A percentile compares a stretch with the other conserved stretches of the same genome.
Conservation (phyloP, 2,797 vertebrate genomes). For the Valencia hispanica region DNA sequence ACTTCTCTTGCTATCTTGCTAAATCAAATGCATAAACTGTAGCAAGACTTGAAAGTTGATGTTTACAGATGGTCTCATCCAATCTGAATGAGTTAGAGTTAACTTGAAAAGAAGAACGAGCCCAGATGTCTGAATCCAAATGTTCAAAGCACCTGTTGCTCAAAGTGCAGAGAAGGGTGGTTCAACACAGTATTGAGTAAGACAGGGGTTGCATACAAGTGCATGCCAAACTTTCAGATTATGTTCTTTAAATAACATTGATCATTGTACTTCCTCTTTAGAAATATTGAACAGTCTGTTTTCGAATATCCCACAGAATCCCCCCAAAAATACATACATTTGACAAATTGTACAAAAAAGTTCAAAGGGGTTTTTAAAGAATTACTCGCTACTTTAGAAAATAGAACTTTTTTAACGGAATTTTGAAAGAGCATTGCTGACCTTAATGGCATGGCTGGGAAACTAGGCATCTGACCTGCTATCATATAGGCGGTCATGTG, state of each 20-base stretch:
- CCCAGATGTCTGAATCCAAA: no score
- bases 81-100: background rate
- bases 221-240: background rate
- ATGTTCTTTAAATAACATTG: background rate
- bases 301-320: background rate
- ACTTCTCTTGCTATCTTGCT: no score
- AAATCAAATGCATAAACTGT: background rate
- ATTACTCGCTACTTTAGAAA: no score
- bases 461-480: background rate
- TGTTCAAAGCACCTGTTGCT: no score
- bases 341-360: background rate
- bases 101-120: no score
- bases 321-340: background rate
- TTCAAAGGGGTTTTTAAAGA: background rate
- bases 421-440: background rate
- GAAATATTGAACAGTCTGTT: background rate
- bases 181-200: background rate
- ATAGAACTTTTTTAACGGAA: no score
- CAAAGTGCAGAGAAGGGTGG: background rate
- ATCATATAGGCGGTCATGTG: slow-evolving; percentile 11
- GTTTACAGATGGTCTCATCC: background rate
- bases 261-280: background rate
- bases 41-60: background rate
- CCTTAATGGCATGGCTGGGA: background rate
- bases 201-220: background rate